phyloP scores from a whole-genome alignment of 2,888 invertebrate genomes.

The Sycophila texana region DNA sequence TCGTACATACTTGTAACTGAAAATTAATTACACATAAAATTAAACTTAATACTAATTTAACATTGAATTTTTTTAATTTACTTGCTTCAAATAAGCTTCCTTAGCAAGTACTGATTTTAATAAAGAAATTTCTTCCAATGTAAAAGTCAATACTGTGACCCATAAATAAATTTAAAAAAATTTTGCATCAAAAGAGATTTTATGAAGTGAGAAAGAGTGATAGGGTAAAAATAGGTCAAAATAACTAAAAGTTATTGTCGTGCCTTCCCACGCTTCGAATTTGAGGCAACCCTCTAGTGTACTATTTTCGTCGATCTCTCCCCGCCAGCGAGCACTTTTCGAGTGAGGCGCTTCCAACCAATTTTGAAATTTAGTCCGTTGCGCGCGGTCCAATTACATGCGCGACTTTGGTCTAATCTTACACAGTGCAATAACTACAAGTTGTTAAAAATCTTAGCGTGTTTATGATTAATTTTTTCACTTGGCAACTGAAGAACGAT shows the following conservation, averaged over 20 bases:
- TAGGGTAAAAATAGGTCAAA: conserved; percentile 41
- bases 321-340: conserved; percentile 38
- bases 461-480: conserved; percentile 27
- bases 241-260: conserved; percentile 56
- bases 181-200: background rate
- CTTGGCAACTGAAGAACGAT: background rate
- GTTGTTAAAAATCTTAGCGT: conserved; percentile 15
- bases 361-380: conserved; percentile 57
- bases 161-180: background rate
- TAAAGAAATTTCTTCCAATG: too few species aligned
- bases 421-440: conserved; percentile 4
- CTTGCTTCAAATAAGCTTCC: too few species aligned
- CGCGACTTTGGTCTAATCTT: conserved; percentile 30
- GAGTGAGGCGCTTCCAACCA: conserved; percentile 43
- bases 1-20: too few species aligned
- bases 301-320: conserved; percentile 64
- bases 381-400: conserved; percentile 51
- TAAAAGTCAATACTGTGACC: too few species aligned
- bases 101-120: too few species aligned
- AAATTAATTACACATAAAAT: too few species aligned
- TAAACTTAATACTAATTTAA: too few species aligned
- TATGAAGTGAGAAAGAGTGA: conserved; percentile 7
- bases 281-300: conserved; percentile 55
- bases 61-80: too few species aligned
- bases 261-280: conserved; percentile 58